Conservation (phyloP, 2,888 invertebrate species). For the Tetragonisca angustula region DNA sequence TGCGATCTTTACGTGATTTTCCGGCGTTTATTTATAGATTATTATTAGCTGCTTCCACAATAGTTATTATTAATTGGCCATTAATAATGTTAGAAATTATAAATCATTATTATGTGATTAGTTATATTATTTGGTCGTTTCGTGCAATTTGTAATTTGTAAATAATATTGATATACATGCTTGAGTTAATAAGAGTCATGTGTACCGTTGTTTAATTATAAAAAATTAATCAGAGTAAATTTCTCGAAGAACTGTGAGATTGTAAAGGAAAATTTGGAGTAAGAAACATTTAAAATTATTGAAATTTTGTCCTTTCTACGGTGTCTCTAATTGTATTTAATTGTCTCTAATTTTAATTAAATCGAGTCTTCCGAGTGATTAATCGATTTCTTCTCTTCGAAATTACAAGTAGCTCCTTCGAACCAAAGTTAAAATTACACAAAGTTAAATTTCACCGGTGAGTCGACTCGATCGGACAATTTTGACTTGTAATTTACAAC, state of each 20-base stretch:
- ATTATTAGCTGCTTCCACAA: too few species aligned
- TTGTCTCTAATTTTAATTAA: too few species aligned
- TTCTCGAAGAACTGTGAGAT: neutral
- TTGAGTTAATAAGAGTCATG: neutral
- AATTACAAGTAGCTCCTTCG: neutral
- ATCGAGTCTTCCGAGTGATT: too few species aligned
- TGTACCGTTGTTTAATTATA: neutral
- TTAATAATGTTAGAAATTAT: too few species aligned
- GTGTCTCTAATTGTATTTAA: too few species aligned
- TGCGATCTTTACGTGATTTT: neutral
- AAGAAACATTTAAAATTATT: too few species aligned
- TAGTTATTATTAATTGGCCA: too few species aligned
- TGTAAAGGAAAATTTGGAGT: too few species aligned
- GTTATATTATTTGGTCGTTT: too few species aligned
- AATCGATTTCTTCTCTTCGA: neutral
- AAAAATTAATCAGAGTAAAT: neutral
- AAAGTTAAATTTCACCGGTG: neutral
- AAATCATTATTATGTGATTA: too few species aligned
- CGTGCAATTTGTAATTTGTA: neutral
- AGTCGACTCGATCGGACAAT: neutral
- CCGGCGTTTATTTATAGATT: too few species aligned
- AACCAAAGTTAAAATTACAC: neutral
- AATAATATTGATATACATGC: neutral
- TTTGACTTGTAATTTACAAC: slow-evolving; percentile 5
- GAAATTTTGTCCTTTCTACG: too few species aligned